Evolutionary conservation across 1,140 invertebrate genomes (phyloP), one percentile per base, ranked within the genome.

Genomic region (Rhyzopertha dominica): DNA sequence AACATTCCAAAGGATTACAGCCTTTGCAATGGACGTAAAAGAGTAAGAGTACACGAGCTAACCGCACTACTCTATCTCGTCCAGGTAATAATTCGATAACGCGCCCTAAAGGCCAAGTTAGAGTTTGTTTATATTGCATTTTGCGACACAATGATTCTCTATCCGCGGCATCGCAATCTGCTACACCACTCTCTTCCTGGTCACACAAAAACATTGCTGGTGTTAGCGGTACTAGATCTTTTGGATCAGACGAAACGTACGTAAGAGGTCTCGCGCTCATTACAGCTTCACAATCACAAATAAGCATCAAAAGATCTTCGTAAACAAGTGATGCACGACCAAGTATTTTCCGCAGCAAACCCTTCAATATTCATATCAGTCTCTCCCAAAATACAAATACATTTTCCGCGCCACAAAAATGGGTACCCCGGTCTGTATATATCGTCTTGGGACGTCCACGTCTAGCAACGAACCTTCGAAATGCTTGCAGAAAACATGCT

Each of bases 1-100:
- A n/a, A n/a, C n/a, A n/a, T 35, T 43, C 40, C 25, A 43, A 43
- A 19, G 40, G 22, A 20, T n/a, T 43, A 43, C n/a, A 43, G 8
- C 5, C 40, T n/a, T 19, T 43, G 40, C 13, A 43, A 26, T 34
- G 40, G 40, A 7, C 40, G 26, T n/a, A 43, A 18, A 26, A 43
- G 12, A 7, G 5, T 7, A 9, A 26, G 26, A 8, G 5, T 8
- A 43, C 28, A 4, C 40, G 8, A 8, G 34, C 29, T 43, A 43
- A 34, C 7, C 40, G 40, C 5, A 35, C 20, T 14, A n/a, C 8
- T 10, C 40, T 19, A 19, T 47, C 45, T 24, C 16, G 23, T n/a
- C 45, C 45, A 5, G 40, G 40, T 13, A 45, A 13, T 20, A 47
- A 10, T 35, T 47, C 18, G 16, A 20, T 22, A 4, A 47, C 28